Percentiles rank a stretch among this genome's conserved stretches.
Conservation (phyloP, 2,797 vertebrate species). For the Intellagama lesueurii region DNA sequence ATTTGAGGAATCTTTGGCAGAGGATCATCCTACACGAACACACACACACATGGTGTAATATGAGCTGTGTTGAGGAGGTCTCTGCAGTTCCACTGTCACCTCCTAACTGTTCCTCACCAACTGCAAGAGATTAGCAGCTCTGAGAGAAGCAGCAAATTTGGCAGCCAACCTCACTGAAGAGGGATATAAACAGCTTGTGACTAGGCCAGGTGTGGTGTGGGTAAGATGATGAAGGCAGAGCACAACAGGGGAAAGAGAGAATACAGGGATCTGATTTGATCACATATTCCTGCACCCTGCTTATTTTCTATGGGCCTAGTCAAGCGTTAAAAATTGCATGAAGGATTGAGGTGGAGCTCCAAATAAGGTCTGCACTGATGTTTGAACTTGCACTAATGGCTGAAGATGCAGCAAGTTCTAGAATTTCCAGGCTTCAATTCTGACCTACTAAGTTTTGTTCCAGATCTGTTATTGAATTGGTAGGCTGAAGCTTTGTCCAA, state of each 20-base stretch:
- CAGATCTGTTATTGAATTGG: neutral
- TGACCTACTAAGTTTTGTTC: neutral
- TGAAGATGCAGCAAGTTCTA: too few species aligned
- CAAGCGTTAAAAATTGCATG: neutral
- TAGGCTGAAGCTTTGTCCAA: neutral
- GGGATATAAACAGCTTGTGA: constrained; percentile 29
- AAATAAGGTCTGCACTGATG: neutral
- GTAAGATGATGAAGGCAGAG: neutral
- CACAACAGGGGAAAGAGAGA: neutral
- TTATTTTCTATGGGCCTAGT: neutral
- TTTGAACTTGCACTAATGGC: neutral
- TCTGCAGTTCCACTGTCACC: constrained; percentile 46
- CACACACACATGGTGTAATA: constrained; percentile 75
- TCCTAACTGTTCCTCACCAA: constrained; percentile 36
- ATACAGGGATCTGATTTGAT: neutral
- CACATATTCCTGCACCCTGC: neutral
- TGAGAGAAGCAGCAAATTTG: constrained; percentile 17
- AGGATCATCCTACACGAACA: constrained; percentile 74
- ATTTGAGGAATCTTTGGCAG: constrained; percentile 87
- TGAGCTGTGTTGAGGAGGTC: constrained; percentile 62
- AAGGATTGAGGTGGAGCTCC: neutral
- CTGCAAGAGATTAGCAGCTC: constrained; percentile 49
- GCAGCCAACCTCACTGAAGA: constrained; percentile 32
- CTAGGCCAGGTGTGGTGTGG: constrained; percentile 15
- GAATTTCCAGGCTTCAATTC: neutral